Percentiles rank a stretch among this genome's conserved stretches.
phyloP scores from a whole-genome alignment of 2,888 invertebrate genomes.

The Diploptera punctata region DNA sequence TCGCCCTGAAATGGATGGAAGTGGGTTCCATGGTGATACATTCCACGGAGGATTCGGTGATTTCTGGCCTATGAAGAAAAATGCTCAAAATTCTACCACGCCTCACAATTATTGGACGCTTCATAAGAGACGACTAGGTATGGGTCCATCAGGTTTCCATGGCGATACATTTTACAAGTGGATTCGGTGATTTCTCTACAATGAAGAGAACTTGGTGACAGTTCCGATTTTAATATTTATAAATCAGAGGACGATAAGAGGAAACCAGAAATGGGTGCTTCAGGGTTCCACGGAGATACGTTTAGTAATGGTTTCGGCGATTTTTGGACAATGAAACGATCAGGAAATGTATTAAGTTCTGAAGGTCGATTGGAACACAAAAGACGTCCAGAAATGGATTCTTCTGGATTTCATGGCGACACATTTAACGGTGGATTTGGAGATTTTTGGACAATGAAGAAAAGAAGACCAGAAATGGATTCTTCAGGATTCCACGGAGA shows the following conservation, averaged over 20 bases:
- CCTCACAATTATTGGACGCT: conserved; percentile 1
- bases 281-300: conserved; percentile 50
- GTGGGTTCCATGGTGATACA: conserved; percentile 41
- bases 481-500: conserved; percentile 51
- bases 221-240: not conserved
- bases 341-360: not conserved
- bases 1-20: conserved; percentile 32
- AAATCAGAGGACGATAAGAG: conserved; percentile 13
- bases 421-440: conserved; percentile 50
- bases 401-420: conserved; percentile 44
- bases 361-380: conserved; percentile 38
- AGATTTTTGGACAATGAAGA: conserved; percentile 46
- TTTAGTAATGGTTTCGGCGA: too few species aligned
- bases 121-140: conserved; percentile 38
- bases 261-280: conserved; percentile 45
- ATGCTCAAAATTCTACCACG: not conserved
- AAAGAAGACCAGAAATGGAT: conserved; percentile 46
- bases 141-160: conserved; percentile 41
- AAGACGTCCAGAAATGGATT: conserved; percentile 48
- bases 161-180: conserved; percentile 47
- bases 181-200: conserved; percentile 49
- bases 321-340: conserved; percentile 44
- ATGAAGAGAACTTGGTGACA: conserved; percentile 35
- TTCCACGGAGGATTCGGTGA: conserved; percentile 48
- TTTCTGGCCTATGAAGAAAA: conserved; percentile 48